Conservation (phyloP, 2,888 invertebrate species). For the Noctua janthina region DNA sequence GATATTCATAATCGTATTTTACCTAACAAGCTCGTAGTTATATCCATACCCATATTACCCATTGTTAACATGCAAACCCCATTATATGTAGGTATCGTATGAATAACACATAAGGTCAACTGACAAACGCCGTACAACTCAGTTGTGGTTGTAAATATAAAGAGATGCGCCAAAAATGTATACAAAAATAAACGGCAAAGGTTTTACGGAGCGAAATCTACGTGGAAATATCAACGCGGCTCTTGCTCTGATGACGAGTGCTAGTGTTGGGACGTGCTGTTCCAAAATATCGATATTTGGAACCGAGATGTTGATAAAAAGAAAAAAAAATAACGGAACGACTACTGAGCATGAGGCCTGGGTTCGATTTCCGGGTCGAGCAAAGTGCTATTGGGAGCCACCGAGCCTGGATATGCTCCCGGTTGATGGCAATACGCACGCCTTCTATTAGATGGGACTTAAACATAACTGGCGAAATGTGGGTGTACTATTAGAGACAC, state of each 20-base stretch:
- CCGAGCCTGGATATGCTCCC: no score
- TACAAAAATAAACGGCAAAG: constrained; percentile 88
- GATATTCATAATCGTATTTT: constrained; percentile 42
- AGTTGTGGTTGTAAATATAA: constrained; percentile 83
- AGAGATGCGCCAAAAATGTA: constrained; percentile 86
- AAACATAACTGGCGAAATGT: no score
- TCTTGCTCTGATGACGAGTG: constrained; percentile 88
- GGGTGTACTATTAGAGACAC: no score
- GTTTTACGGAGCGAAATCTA: constrained; percentile 90
- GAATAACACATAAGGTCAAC: constrained; percentile 67
- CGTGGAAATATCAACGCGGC: constrained; percentile 89
- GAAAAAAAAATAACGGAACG: neutral
- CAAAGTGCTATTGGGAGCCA: no score
- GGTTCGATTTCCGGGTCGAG: no score
- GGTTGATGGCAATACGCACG: no score
- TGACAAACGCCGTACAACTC: constrained; percentile 70
- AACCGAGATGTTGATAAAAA: neutral
- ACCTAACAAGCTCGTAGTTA: constrained; percentile 21
- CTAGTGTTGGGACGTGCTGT: constrained; percentile 75
- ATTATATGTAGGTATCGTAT: constrained; percentile 51
- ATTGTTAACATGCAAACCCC: constrained; percentile 51
- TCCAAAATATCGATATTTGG: constrained; percentile 70
- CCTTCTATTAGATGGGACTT: no score
- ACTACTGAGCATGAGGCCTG: no score
- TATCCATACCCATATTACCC: constrained; percentile 24